Conservation (phyloP, 30 jellyfish, hydroid and myxozoan genomes). For the Calvadosia cruxmelitensis region DNA sequence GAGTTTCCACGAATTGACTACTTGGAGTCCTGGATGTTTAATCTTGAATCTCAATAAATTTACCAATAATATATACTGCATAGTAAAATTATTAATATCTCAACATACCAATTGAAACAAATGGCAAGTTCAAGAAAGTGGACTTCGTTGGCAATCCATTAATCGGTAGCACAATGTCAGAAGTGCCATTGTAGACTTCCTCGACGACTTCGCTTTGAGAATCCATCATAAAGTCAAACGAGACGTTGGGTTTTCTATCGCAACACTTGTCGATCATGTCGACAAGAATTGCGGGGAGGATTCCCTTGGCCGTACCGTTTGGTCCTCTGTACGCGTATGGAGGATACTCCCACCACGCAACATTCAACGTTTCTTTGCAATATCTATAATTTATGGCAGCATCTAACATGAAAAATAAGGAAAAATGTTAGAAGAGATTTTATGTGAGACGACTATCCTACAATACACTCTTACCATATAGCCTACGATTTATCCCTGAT, state of each 20-base stretch:
- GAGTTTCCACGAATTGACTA: no score
- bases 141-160: conserved; percentile 21
- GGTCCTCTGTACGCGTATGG: conserved; percentile 19
- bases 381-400: not conserved
- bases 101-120: conserved; percentile 24
- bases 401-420: not conserved
- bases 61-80: no score
- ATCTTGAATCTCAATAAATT: no score
- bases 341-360: conserved; percentile 47
- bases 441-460: no score
- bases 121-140: conserved; percentile 27
- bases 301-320: conserved; percentile 12
- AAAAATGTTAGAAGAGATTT: not conserved
- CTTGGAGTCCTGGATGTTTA: no score
- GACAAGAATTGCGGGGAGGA: conserved; percentile 18
- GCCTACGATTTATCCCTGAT: no score
- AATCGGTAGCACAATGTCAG: conserved; percentile 40
- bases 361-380: conserved; percentile 18
- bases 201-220: conserved; percentile 32
- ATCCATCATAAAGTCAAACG: conserved; percentile 13
- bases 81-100: no score
- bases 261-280: conserved; percentile 30
- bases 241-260: conserved; percentile 11
- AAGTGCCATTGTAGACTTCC: conserved; percentile 34
- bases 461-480: no score